Evolutionary conservation across 2,797 vertebrate species (phyloP), one percentile per base, ranked within the genome.

Genomic region (Gallinago nigripennis): DNA sequence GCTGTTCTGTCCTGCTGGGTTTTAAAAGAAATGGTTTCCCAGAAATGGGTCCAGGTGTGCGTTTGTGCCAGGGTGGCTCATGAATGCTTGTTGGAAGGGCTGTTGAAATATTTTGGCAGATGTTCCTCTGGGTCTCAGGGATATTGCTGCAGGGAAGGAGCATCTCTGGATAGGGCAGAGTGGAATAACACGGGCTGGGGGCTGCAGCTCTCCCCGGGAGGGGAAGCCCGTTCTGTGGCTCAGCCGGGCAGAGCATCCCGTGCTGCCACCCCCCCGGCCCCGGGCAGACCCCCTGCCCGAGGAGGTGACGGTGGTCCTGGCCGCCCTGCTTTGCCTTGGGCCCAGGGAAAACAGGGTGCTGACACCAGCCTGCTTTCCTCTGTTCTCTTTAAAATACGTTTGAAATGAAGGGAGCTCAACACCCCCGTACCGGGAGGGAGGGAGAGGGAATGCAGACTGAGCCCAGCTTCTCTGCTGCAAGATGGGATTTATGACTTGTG

Each of bases 1-100:
- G 95, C 88, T 94, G 77, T 81, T 88, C 63, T 30, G 53, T 66
- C 86, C 88, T 81, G 69, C 77, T 88, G 86, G 45, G 33, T 50
- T 88, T 57, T 8, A 75, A 78, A 92, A 83, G 63, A 16, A 86
- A 60, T 16, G 28, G 48, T 45, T 86, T 25, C 53, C 9, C 39
- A 64, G 72, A n/a, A 76, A 84, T 8, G 46, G 70, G 20, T 61
- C 90, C 95, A 93, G 86, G 81, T 95, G 92, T 16, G 57, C 0
- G 0, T 51, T 45, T 24, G 90, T 92, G 86, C 86, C 73, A 27
- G 77, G 21, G 19, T 30, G 41, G 58, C 73, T 86, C 23, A 0
- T 17, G 53, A 68, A 15, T 31, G 81, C 63, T 37, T 30, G 12
- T 31, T 71, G 88, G 65, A 75, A 93, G 65, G 33, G 80, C 70